A percentile compares a stretch with the other conserved stretches of the same genome.
Conservation (phyloP, 2,113 vertebrate species). For the Upupa epops region DNA sequence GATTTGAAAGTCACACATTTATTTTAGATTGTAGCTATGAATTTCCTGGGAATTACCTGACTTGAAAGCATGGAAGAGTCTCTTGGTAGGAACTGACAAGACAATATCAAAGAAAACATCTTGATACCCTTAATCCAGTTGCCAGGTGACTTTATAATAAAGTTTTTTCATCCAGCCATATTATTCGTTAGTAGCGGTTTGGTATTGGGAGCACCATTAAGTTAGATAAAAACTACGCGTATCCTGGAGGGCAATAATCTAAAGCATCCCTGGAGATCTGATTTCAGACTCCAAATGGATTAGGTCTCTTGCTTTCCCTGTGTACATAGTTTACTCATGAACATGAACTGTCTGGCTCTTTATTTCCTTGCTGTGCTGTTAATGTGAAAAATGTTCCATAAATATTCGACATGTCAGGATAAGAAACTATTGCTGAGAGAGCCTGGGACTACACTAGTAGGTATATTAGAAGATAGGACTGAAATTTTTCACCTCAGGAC, state of each 20-base stretch:
- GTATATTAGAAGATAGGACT: background rate
- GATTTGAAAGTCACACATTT: conserved; percentile 45
- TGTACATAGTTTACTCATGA: background rate
- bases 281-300: conserved; percentile 16
- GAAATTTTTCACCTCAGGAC: background rate
- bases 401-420: background rate
- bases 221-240: background rate
- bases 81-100: conserved; percentile 58
- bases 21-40: conserved; percentile 43
- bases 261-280: background rate
- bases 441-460: background rate
- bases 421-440: background rate
- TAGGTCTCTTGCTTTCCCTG: background rate
- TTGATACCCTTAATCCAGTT: conserved; percentile 29
- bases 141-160: background rate
- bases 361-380: background rate
- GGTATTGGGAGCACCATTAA: background rate
- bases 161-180: background rate
- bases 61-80: conserved; percentile 52
- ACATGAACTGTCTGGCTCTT: background rate
- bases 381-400: background rate
- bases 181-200: conserved; percentile 5
- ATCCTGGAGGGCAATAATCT: background rate
- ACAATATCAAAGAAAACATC: conserved; percentile 29
- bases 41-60: conserved; percentile 67